phyloP scores from a whole-genome alignment of 2,113 vertebrate species.

The Lepus timidus region DNA sequence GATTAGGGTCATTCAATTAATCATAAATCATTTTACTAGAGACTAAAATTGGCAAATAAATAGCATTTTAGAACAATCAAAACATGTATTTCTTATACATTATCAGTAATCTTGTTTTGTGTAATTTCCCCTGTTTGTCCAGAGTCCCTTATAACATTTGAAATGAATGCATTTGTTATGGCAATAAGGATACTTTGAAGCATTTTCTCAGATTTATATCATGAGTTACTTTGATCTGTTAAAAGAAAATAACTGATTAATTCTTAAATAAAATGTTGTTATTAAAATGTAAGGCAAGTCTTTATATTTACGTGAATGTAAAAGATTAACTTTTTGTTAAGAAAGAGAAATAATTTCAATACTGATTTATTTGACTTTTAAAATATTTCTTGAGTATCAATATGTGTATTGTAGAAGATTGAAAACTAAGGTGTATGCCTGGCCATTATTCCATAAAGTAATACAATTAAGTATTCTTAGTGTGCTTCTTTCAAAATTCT shows the following conservation, averaged over 20 bases:
- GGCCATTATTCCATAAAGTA: not conserved
- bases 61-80: not conserved
- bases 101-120: not conserved
- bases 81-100: not conserved
- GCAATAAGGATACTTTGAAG: not conserved
- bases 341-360: not conserved
- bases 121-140: not conserved
- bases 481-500: not conserved
- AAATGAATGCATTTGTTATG: not conserved
- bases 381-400: not conserved
- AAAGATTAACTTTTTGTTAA: not conserved
- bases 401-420: not conserved
- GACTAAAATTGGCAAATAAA: not conserved
- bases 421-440: not conserved
- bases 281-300: not conserved
- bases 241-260: conserved; percentile 1
- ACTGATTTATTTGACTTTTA: not conserved
- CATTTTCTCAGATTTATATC: not conserved
- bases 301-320: not conserved
- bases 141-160: not conserved
- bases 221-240: not conserved
- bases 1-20: not conserved
- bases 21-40: not conserved
- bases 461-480: not conserved
- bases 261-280: not conserved